Percentiles rank a stretch among this genome's conserved stretches.
These are phyloP conservation scores for Eupristina koningsbergeri DNA, from an alignment of 1,140 invertebrate genomes.

Conservation along the genomic window DNA sequence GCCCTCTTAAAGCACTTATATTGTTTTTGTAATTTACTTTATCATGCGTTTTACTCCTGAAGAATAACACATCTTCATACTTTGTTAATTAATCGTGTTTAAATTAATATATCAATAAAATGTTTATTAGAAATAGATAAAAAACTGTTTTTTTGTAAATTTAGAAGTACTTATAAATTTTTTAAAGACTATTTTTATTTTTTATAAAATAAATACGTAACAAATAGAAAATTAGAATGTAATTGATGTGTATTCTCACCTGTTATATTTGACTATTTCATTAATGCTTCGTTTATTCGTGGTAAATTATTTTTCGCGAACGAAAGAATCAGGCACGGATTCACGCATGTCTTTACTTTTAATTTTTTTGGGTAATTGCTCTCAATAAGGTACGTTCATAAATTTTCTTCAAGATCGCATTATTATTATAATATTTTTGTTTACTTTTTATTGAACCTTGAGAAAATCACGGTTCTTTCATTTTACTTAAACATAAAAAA, in stretches of 20 bases:
- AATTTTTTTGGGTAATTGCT: constrained; percentile 42
- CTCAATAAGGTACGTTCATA: constrained; percentile 36
- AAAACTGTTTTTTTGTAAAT: background rate
- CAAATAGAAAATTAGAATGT: constrained; percentile 40
- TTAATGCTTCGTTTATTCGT: constrained; percentile 20
- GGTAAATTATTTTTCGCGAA: constrained; percentile 20
- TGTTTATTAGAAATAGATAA: background rate
- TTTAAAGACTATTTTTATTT: constrained; percentile 48
- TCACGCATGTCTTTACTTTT: constrained; percentile 36
- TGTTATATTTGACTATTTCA: constrained; percentile 36
- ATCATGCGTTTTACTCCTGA: constrained; percentile 51
- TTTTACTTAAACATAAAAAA: constrained; percentile 22
- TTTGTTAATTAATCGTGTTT: constrained; percentile 8
- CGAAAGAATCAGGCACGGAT: constrained; percentile 47
- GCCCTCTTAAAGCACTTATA: constrained; percentile 57
- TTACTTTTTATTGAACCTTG: constrained; percentile 21
- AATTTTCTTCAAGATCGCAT: constrained; percentile 32
- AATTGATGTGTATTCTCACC: constrained; percentile 35
- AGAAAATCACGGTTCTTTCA: constrained; percentile 32
- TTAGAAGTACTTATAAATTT: constrained; percentile 28
- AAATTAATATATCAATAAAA: constrained; percentile 12
- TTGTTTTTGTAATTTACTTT: constrained; percentile 55
- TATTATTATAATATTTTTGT: constrained; percentile 9
- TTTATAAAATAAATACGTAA: constrained; percentile 50
- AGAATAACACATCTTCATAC: constrained; percentile 42